These are phyloP conservation scores for Malurus leucopterus DNA, from an alignment of 2,797 vertebrate genomes.

Conservation along the genomic window DNA sequence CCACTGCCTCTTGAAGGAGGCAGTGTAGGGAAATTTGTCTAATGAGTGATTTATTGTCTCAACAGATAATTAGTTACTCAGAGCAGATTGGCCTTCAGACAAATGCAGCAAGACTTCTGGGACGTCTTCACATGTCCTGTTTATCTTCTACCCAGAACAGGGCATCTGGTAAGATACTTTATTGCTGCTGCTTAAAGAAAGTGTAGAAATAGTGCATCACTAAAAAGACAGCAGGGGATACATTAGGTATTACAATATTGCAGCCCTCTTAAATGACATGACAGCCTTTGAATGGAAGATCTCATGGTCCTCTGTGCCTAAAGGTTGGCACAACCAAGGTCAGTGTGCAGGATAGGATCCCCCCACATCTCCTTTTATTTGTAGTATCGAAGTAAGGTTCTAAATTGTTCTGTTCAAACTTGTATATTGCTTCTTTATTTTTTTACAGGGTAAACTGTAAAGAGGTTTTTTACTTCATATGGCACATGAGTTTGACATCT, in stretches of 20 bases:
- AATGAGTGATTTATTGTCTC: neutral
- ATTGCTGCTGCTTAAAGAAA: neutral
- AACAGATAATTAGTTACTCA: constrained; percentile 85
- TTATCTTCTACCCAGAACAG: constrained; percentile 83
- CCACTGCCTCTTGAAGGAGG: neutral
- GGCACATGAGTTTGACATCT: neutral
- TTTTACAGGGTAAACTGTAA: neutral
- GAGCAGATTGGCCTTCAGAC: constrained; percentile 90
- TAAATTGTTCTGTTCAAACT: neutral
- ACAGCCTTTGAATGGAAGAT: neutral
- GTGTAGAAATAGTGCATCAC: neutral
- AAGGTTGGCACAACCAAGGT: neutral
- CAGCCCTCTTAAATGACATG: neutral
- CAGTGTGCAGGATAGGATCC: neutral
- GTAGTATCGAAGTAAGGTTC: neutral
- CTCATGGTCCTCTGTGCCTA: neutral
- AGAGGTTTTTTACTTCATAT: neutral
- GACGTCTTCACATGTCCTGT: constrained; percentile 86
- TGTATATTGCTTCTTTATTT: neutral
- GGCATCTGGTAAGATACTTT: constrained; percentile 79
- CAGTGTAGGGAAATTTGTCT: neutral
- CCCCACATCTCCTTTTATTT: neutral
- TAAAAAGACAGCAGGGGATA: neutral
- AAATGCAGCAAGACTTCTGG: constrained; percentile 88
- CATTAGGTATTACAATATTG: neutral